A percentile compares a stretch with the other conserved stretches of the same genome.
Conservation (phyloP, 2,797 vertebrate species). For the Varecia variegata region DNA sequence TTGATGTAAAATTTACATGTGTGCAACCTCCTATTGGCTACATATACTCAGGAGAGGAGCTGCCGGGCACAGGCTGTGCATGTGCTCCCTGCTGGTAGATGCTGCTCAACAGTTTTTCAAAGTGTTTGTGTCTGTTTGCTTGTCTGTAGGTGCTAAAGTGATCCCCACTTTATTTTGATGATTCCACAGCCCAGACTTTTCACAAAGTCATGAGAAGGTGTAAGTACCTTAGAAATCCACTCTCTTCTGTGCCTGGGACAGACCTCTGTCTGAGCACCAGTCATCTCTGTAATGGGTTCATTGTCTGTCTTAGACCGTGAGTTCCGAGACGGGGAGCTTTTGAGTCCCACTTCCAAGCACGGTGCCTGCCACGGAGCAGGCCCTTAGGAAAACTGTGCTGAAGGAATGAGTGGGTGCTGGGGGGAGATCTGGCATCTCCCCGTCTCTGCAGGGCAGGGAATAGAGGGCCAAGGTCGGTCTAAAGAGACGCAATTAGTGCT, state of each 20-base stretch:
- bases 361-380: not conserved
- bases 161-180: not conserved
- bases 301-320: not conserved
- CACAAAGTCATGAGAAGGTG: not conserved
- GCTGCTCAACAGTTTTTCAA: rapidly evolving
- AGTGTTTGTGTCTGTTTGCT: too few species aligned
- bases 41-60: not conserved
- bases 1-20: not conserved
- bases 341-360: not conserved
- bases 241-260: not conserved
- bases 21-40: not conserved
- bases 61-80: rapidly evolving
- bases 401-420: rapidly evolving
- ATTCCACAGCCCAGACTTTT: not conserved
- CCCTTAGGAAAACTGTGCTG: not conserved
- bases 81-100: rapidly evolving
- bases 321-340: not conserved
- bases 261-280: not conserved
- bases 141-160: not conserved
- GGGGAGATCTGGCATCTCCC: not conserved
- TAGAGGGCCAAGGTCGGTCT: not conserved
- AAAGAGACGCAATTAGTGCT: not conserved
- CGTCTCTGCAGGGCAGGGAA: not conserved
- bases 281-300: not conserved
- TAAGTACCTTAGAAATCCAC: not conserved